phyloP scores from a whole-genome alignment of 2,888 invertebrate genomes.

The Phytoseiulus persimilis region DNA sequence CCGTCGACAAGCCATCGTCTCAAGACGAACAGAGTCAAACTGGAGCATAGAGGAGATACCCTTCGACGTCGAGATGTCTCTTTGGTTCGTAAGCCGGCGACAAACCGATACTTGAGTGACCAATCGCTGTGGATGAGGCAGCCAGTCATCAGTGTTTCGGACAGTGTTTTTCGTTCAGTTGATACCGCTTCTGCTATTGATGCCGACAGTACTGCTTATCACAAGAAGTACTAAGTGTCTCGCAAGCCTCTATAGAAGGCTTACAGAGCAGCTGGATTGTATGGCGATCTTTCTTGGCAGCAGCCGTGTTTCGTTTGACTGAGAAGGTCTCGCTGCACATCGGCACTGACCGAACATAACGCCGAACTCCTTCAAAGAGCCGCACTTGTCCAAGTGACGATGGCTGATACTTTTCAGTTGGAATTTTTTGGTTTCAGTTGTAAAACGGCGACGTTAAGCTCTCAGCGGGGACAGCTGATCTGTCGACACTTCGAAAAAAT shows the following conservation, averaged over 20 bases:
- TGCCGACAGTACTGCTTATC: neutral
- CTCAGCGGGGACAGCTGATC: neutral
- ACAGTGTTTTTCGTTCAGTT: neutral
- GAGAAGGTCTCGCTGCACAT: no score
- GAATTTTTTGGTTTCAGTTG: no score
- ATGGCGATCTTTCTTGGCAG: no score
- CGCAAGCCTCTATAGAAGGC: neutral
- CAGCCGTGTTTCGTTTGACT: no score
- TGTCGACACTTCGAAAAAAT: neutral
- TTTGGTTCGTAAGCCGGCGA: no score
- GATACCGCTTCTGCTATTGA: neutral
- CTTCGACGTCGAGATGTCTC: no score
- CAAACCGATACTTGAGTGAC: neutral
- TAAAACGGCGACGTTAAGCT: no score
- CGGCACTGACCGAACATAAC: no score
- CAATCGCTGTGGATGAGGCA: neutral
- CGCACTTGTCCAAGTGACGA: no score
- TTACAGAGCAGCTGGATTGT: no score
- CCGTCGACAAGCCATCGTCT: neutral
- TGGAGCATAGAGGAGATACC: neutral
- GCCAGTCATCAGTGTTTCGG: neutral
- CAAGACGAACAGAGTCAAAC: neutral
- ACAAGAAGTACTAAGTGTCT: neutral
- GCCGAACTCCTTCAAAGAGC: no score
- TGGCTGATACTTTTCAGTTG: no score